These are phyloP conservation scores for Caiman crocodilus DNA, from an alignment of 2,797 vertebrate species.

Conservation along the genomic window DNA sequence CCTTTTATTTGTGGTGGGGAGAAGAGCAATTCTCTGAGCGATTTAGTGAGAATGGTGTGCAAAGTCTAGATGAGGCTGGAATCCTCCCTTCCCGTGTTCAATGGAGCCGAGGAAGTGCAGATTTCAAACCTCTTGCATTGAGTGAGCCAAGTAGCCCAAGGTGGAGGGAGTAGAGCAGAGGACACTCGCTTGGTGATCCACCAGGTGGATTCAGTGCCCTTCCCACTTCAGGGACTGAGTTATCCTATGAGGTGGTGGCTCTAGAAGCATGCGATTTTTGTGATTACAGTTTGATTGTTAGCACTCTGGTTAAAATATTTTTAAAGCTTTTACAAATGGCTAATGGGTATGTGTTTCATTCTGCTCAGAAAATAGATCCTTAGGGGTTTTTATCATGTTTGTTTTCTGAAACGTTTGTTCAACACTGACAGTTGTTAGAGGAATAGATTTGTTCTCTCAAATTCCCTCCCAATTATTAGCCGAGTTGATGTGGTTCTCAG, in stretches of 20 bases:
- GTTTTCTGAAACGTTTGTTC: background rate
- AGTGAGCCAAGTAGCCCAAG: background rate
- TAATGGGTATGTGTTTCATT: background rate
- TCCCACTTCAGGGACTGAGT: background rate
- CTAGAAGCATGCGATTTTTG: background rate
- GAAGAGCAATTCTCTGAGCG: background rate
- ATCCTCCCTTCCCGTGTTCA: background rate
- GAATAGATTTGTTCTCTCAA: background rate
- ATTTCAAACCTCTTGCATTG: background rate
- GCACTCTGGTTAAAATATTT: background rate
- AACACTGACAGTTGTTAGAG: background rate
- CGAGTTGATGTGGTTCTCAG: background rate
- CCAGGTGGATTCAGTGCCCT: fast-evolving
- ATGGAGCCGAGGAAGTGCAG: background rate
- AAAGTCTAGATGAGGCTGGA: background rate
- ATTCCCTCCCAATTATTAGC: background rate
- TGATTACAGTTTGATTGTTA: background rate
- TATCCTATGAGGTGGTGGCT: background rate
- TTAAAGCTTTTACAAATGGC: background rate
- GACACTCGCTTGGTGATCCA: fast-evolving
- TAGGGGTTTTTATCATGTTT: background rate
- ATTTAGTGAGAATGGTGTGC: too few species aligned
- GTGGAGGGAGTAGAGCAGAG: background rate
- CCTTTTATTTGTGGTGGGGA: background rate
- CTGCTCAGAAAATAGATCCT: background rate